Evolutionary conservation across 2,113 vertebrate genomes (phyloP).

Genomic region (Seriola dumerili): DNA sequence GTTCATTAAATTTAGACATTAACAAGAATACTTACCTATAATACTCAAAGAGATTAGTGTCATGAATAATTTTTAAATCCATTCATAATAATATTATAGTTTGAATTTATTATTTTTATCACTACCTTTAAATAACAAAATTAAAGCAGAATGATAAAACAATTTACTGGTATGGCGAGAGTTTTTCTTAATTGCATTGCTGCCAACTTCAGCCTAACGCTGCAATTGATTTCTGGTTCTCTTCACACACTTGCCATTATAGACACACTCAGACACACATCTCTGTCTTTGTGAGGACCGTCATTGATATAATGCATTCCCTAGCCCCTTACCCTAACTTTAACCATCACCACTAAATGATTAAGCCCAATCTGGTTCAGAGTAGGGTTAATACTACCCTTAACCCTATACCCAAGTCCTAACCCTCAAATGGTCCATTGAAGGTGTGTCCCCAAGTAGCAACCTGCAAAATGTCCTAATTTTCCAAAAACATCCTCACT

Average conservation of each 20-base stretch:
- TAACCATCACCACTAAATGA: no score
- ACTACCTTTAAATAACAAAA: neutral
- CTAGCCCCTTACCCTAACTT: no score
- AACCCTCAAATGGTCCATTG: no score
- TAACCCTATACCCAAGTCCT: no score
- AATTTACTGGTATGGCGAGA: neutral
- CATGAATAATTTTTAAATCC: neutral
- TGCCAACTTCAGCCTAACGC: neutral
- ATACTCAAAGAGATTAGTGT: neutral
- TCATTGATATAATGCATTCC: no score
- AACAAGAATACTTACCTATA: neutral
- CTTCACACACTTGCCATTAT: neutral
- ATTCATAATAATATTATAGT: neutral
- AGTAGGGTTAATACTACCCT: no score
- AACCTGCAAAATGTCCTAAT: no score
- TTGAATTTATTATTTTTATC: neutral
- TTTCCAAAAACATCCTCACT: no score
- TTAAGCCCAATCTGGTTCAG: no score
- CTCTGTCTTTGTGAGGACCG: neutral
- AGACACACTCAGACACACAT: neutral
- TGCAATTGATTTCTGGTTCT: neutral
- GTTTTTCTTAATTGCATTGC: neutral
- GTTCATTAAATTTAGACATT: neutral
- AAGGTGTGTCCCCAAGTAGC: no score
- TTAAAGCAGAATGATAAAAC: neutral